A percentile compares a stretch with the other conserved stretches of the same genome.
These are phyloP conservation scores for Gryon sp. DNA, from an alignment of 1,140 invertebrate genomes.

Conservation along the genomic window DNA sequence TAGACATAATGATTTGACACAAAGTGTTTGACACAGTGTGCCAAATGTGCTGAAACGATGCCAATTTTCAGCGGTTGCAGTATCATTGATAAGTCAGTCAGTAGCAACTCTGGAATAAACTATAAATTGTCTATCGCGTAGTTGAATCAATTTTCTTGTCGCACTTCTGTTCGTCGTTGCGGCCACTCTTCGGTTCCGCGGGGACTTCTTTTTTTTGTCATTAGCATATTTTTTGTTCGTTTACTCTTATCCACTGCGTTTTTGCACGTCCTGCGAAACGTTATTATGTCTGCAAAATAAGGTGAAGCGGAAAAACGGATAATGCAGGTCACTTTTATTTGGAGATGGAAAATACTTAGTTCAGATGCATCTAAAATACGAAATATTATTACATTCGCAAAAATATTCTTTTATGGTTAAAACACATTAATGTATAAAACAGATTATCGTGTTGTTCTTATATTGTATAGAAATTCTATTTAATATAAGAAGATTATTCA, in stretches of 20 bases:
- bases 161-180: constrained; percentile 16
- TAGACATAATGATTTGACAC: constrained; percentile 23
- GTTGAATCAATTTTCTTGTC: constrained; percentile 52
- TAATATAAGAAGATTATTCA: too few species aligned
- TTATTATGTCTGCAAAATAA: constrained; percentile 32
- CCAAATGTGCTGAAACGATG: constrained; percentile 30
- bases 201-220: constrained; percentile 18
- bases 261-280: constrained; percentile 28
- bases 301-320: constrained; percentile 19
- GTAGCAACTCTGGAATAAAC: constrained; percentile 17
- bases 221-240: constrained; percentile 47
- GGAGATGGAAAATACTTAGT: constrained; percentile 16
- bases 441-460: too few species aligned
- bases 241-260: constrained; percentile 17
- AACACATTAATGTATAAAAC: too few species aligned
- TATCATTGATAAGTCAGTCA: constrained; percentile 41
- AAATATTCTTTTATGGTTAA: too few species aligned
- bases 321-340: constrained; percentile 25
- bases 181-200: constrained; percentile 3
- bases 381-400: too few species aligned
- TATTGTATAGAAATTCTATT: too few species aligned
- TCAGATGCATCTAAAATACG: not conserved
- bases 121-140: constrained; percentile 42
- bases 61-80: constrained; percentile 39
- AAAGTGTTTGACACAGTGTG: constrained; percentile 13